phyloP scores from a whole-genome alignment of 2,888 invertebrate species.

The Tholera decimalis region DNA sequence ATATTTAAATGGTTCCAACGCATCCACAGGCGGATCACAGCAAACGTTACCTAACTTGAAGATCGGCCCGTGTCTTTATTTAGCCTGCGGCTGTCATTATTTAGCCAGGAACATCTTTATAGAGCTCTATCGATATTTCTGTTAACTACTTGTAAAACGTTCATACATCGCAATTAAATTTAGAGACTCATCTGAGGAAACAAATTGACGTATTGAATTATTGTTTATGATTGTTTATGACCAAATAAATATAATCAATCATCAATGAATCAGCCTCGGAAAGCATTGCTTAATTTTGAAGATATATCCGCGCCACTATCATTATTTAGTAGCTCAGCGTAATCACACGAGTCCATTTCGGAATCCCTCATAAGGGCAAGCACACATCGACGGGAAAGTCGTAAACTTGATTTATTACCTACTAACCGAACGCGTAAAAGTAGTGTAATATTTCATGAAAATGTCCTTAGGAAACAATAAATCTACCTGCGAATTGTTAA shows the following conservation, averaged over 20 bases:
- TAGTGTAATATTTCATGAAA: slow-evolving; percentile 66
- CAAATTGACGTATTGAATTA: background rate
- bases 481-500: slow-evolving; percentile 63
- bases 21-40: too few species aligned
- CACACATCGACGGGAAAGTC: slow-evolving; percentile 68
- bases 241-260: background rate
- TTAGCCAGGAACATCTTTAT: too few species aligned
- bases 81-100: too few species aligned
- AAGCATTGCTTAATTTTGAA: background rate
- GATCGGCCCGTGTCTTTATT: too few species aligned
- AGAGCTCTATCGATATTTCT: too few species aligned
- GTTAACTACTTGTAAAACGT: too few species aligned
- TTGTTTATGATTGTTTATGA: background rate
- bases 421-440: slow-evolving; percentile 70
- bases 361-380: slow-evolving; percentile 45
- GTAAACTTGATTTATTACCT: slow-evolving; percentile 71
- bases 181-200: too few species aligned
- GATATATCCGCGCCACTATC: background rate
- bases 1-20: too few species aligned
- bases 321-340: background rate
- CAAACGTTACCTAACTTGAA: too few species aligned
- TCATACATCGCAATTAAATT: too few species aligned
- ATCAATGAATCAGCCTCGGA: background rate
- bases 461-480: slow-evolving; percentile 64
- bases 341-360: slow-evolving; percentile 1